These are phyloP conservation scores for Raja brachyura DNA, from an alignment of 2,113 vertebrate genomes.

Conservation along the genomic window DNA sequence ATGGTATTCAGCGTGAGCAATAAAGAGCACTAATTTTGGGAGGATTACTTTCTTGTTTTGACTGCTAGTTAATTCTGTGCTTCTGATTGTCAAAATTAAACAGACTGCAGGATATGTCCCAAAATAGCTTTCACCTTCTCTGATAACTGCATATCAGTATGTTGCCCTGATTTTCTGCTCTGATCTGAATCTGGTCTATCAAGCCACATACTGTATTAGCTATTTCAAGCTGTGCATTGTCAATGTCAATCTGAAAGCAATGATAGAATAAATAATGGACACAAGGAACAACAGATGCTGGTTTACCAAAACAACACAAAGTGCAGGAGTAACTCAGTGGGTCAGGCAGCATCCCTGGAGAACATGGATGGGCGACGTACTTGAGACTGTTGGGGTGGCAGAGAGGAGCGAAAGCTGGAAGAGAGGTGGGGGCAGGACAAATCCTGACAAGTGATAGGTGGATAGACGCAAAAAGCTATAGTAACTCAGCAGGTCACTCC, in stretches of 20 bases:
- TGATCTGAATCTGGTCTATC: not conserved
- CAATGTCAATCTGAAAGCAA: not conserved
- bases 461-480: too few relatives aligned
- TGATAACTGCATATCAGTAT: not conserved
- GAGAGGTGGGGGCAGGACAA: too few relatives aligned
- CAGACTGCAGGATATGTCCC: not conserved
- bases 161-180: not conserved
- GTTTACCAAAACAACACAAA: too few relatives aligned
- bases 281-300: too few relatives aligned
- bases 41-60: not conserved
- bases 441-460: too few relatives aligned
- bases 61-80: not conserved
- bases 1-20: not conserved
- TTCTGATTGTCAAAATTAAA: not conserved
- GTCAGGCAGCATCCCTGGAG: too few relatives aligned
- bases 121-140: not conserved
- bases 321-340: too few relatives aligned
- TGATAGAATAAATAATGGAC: not conserved
- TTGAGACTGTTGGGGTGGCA: too few relatives aligned
- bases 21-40: not conserved
- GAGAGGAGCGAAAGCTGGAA: too few relatives aligned
- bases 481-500: too few relatives aligned
- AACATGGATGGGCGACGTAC: too few relatives aligned
- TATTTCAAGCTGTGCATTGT: not conserved
- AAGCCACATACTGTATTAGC: not conserved